Evolutionary conservation across 2,797 vertebrate genomes (phyloP).

Genomic region (Hydrophis major): DNA sequence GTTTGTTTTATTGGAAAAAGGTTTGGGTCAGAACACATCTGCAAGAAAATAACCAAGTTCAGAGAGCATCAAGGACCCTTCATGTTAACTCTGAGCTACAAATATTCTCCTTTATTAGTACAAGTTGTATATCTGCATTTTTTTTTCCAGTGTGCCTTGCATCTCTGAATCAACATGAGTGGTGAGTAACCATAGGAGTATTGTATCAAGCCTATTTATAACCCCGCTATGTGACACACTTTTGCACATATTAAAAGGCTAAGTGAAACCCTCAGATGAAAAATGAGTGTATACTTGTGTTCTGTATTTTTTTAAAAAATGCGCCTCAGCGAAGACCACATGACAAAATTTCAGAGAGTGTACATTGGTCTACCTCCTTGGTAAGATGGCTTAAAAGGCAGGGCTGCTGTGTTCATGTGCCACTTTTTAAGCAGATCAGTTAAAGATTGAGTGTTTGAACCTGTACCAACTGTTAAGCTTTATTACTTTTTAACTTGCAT

Average conservation of each 20-base stretch:
- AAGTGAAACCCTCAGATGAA: neutral
- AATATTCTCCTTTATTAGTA: too few species aligned
- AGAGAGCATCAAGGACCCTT: too few species aligned
- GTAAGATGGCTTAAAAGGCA: neutral
- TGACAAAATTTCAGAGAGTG: neutral
- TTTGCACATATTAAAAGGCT: neutral
- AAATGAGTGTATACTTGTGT: neutral
- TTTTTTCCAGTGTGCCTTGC: neutral
- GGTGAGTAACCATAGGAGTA: neutral
- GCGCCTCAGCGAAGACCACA: neutral
- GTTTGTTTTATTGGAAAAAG: too few species aligned
- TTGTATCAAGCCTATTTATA: neutral
- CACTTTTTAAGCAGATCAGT: neutral
- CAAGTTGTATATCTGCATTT: neutral
- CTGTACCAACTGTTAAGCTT: neutral
- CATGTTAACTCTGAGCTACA: too few species aligned
- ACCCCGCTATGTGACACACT: neutral
- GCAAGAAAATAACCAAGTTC: too few species aligned
- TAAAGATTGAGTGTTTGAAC: neutral
- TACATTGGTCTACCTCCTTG: neutral
- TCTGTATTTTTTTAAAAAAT: neutral
- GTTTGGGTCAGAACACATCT: too few species aligned
- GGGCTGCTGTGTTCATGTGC: neutral
- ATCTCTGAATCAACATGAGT: neutral
- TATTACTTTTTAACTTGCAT: neutral